A percentile compares a stretch with the other conserved stretches of the same genome.
phyloP scores from a whole-genome alignment of 2,888 invertebrate species.

The Cephus pulcher region DNA sequence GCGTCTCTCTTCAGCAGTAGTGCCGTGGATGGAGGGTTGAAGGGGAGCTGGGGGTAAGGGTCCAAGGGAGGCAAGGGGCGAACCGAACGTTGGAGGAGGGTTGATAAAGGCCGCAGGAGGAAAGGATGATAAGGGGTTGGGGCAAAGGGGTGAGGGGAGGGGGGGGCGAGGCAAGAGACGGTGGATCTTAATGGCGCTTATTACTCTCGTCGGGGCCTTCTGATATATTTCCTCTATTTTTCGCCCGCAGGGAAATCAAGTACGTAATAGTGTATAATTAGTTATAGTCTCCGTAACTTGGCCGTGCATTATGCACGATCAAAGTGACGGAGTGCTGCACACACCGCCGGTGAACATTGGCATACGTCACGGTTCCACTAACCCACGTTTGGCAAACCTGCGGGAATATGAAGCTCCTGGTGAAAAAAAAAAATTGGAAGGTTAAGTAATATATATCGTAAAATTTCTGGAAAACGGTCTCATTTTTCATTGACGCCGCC shows the following conservation, averaged over 20 bases:
- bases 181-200: conserved; percentile 64
- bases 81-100: not conserved
- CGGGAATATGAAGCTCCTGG: not conserved
- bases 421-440: not conserved
- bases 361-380: conserved; percentile 15
- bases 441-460: not conserved
- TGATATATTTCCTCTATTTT: conserved; percentile 64
- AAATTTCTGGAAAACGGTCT: not conserved
- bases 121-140: conserved; percentile 3
- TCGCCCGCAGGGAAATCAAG: conserved; percentile 66
- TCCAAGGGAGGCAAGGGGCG: not conserved
- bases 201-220: conserved; percentile 60
- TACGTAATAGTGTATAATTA: conserved; percentile 64
- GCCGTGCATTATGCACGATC: conserved; percentile 62
- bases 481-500: not conserved
- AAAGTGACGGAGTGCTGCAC: conserved; percentile 57
- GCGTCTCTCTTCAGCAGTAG: conserved; percentile 4
- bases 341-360: conserved; percentile 44
- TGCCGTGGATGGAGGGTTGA: conserved; percentile 21
- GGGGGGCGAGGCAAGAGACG: conserved; percentile 24
- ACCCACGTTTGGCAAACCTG: not conserved
- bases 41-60: conserved; percentile 26
- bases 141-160: not conserved
- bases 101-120: not conserved
- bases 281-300: conserved; percentile 61